Base-by-base conservation (phyloP, 2,888 invertebrate genomes). In the Drosophila lutescens region DNA sequence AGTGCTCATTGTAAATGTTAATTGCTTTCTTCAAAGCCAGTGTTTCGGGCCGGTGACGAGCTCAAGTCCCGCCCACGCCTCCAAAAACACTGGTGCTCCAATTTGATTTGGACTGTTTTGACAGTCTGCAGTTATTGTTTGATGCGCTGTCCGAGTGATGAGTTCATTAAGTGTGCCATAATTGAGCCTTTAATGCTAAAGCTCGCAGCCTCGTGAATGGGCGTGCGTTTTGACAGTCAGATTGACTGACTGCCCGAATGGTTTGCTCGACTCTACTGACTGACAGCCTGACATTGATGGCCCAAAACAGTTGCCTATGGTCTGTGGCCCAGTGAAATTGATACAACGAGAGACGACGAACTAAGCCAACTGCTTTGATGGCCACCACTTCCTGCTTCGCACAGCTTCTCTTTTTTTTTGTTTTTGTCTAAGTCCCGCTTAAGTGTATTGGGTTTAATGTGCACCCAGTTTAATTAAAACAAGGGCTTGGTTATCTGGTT, bases 81-180 rank as follows among this genome's bases (percentile, higher is more conserved):
- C 47, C 30, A 32, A 15, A 10, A 8, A 54, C 23, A 49, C 41
- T n/a, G 20, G n/a, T 83, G 89, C 85, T 83, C 89, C 83, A 83
- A 85, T 83, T 83, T 86, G 79, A 83, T 83, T 78, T 84, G 88
- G 80, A 83, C 73, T 87, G 71, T 84, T 86, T 84, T 84, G 86
- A 88, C 89, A 90, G 85, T 90, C 90, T 88, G 86, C 86, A 83
- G 88, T 88, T 89, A 79, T 89, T 79, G 80, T 79, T 85, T 89
- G 89, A 84, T 88, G 79, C 61, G 79, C 86, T 89, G 87, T 86
- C 88, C 88, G 76, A 84, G 89, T 88, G 89, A 90, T 88, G 90
- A 89, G 86, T 90, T 89, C 84, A 89, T 89, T 90, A 90, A 80
- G 85, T 77, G 76, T 75, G 77, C 83, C 84, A 82, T 87, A 88